These are phyloP conservation scores for Sylvilagus floridanus DNA, from an alignment of 2,797 vertebrate genomes.

Conservation along the genomic window DNA sequence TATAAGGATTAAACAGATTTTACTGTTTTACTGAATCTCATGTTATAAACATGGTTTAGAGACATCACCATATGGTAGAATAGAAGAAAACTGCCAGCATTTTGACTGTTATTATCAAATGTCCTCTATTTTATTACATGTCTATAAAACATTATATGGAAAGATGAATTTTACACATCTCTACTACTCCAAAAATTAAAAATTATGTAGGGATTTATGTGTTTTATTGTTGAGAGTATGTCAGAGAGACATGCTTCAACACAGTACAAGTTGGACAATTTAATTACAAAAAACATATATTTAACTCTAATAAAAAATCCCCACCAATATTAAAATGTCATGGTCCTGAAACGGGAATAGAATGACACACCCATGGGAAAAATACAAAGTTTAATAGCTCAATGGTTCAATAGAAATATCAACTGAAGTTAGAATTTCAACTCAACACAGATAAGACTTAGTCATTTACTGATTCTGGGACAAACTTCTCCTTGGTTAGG, in stretches of 20 bases:
- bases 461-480: background rate
- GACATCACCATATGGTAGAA: background rate
- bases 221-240: background rate
- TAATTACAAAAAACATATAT: conserved; percentile 6
- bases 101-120: background rate
- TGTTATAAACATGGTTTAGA: background rate
- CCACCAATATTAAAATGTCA: background rate
- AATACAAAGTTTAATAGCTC: background rate
- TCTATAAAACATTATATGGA: background rate
- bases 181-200: background rate
- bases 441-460: background rate
- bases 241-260: conserved; percentile 6
- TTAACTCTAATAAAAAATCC: background rate
- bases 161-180: background rate
- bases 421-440: background rate
- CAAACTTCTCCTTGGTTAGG: background rate
- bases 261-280: background rate
- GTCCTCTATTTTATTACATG: background rate
- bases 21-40: background rate
- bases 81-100: background rate
- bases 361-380: background rate
- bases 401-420: background rate
- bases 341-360: background rate
- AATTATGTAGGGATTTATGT: background rate
- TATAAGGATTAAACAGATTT: background rate